These are phyloP conservation scores for Eumerus sabulonum DNA, from an alignment of 2,888 invertebrate genomes.

Conservation along the genomic window DNA sequence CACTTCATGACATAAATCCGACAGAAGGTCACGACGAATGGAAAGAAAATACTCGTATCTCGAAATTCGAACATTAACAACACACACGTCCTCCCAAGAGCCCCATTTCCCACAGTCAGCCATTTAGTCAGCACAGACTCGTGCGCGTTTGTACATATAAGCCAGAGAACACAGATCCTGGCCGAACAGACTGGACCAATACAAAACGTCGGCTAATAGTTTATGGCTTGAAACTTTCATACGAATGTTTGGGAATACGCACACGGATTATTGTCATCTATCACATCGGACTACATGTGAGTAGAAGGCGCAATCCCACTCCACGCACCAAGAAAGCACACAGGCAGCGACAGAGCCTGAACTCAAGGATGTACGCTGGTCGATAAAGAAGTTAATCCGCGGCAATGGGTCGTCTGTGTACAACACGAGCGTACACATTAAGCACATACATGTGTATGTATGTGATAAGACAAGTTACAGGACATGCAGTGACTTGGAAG, in stretches of 20 bases:
- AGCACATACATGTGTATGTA: slow-evolving; percentile 32
- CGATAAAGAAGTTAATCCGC: slow-evolving; percentile 39
- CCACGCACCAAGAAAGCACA: not conserved
- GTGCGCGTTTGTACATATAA: no score
- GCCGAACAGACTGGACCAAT: no score
- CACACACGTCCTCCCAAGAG: not conserved
- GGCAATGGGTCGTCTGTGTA: slow-evolving; percentile 19
- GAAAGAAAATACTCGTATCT: no score
- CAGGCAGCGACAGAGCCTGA: not conserved
- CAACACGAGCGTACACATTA: slow-evolving; percentile 40
- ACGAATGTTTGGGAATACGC: slow-evolving; percentile 10
- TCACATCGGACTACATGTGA: slow-evolving; percentile 34
- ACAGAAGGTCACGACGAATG: no score
- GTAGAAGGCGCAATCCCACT: not conserved
- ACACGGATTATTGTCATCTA: slow-evolving; percentile 59
- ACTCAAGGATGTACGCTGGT: not conserved
- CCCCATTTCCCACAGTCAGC: not conserved
- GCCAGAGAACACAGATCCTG: not conserved
- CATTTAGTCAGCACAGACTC: not conserved
- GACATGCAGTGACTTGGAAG: slow-evolving; percentile 1
- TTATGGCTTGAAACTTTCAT: slow-evolving; percentile 51
- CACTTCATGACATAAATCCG: not conserved
- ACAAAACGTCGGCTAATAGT: slow-evolving; percentile 43
- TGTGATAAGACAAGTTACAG: slow-evolving; percentile 50
- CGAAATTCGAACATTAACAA: slow-evolving; percentile 11